Percentiles rank a stretch among this genome's conserved stretches.
Conservation (phyloP, 2,113 vertebrate genomes). For the Cyphomyrus discorhynchus region DNA sequence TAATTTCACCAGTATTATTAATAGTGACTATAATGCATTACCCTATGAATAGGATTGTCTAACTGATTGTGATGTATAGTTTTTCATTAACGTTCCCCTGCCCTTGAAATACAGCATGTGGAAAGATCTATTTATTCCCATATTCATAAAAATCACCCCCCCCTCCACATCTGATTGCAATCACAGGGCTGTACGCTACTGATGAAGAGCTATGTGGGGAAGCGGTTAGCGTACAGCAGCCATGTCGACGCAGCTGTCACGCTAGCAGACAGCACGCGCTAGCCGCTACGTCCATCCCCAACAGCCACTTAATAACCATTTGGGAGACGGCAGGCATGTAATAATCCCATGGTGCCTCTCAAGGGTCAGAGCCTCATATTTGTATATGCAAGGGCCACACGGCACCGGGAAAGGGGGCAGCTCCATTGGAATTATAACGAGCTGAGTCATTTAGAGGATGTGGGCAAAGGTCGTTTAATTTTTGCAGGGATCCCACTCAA, state of each 20-base stretch:
- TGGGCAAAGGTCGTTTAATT: not conserved
- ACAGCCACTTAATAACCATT: conserved; percentile 5
- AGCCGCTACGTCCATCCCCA: not conserved
- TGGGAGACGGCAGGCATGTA: not conserved
- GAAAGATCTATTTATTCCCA: conserved; percentile 1
- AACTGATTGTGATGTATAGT: conserved; percentile 10
- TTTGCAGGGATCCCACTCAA: not conserved
- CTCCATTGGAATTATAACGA: not conserved
- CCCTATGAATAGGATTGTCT: conserved; percentile 8
- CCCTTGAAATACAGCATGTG: conserved; percentile 2
- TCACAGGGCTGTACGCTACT: not conserved
- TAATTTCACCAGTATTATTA: conserved; percentile 9
- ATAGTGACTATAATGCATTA: conserved; percentile 10
- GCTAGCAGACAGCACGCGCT: not conserved
- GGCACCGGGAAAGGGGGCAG: not conserved
- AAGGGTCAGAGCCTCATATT: not conserved
- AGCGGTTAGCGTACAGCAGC: not conserved
- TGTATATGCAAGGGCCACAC: not conserved
- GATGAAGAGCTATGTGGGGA: not conserved
- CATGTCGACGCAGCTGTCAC: not conserved
- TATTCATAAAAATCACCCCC: not conserved
- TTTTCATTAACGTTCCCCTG: not conserved
- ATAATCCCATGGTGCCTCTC: not conserved
- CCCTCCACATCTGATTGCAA: not conserved
- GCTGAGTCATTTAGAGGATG: not conserved